Base-by-base conservation (phyloP, 2,888 invertebrate species). In the Epinotia demarniana region DNA sequence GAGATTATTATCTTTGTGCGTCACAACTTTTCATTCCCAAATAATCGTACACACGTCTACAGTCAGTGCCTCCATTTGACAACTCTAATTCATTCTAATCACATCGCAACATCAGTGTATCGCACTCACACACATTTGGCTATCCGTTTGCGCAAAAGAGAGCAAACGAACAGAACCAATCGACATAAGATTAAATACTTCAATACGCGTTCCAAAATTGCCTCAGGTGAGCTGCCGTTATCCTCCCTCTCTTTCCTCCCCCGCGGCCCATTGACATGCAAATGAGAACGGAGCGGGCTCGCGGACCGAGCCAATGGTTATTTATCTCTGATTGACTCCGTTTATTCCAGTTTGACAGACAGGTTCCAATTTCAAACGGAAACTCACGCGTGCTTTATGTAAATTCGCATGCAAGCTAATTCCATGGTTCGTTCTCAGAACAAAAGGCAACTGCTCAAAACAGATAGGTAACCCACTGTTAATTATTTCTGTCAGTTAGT, bases 251-350 rank as follows among this genome's bases (percentile, higher is more conserved):
- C 80, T 67, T 73, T 66, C 78, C 75, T 79, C 79, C 83, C 77
- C 83, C 82, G 80, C 83, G 79, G 84, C 81, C 83, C 89, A 90
- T 92, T 90, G 92, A 87, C 90, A 93, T 93, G 93, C 90, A 93
- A 93, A 94, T 93, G 92, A 75, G 75, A 57, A 33, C 55, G 70
- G 89, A 90, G 88, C 87, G 86, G 82, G 87, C 88, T 85, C 87
- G 88, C 87, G 87, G 91, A 90, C 91, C 87, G 86, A 85, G 64
- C 75, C 70, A 64, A 69, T 86, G 86, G 91, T 92, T 93, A 91
- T 92, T 93, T 93, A 93, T 92, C 92, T 93, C 91, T 92, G 92
- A 93, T 93, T 93, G 92, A 91, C 86, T 90, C 86, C 89, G 89
- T 91, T 90, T 90, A 92, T 92, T 89, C 88, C 91, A 88, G 86